Percentiles rank a stretch among this genome's conserved stretches.
Conservation (phyloP, 23 tunicate genomes). For the Ciona savignyi region DNA sequence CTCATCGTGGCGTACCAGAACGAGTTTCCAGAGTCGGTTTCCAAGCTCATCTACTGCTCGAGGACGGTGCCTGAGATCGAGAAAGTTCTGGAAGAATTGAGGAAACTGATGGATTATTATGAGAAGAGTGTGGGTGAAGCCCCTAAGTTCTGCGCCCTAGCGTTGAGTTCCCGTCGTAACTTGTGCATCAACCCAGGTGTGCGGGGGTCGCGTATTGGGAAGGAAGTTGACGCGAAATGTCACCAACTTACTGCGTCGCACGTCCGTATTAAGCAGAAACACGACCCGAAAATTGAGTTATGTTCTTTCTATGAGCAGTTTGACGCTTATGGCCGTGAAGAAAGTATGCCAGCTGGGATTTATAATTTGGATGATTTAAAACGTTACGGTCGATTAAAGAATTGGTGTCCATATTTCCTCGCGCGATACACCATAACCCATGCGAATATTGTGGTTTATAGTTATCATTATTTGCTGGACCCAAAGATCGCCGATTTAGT, state of each 20-base stretch:
- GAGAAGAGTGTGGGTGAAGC: constrained; percentile 39
- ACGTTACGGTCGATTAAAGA: constrained; percentile 56
- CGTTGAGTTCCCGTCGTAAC: constrained; percentile 86
- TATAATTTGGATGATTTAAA: constrained; percentile 75
- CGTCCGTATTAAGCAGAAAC: constrained; percentile 53
- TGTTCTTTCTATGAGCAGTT: constrained; percentile 80
- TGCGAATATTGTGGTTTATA: constrained; percentile 90
- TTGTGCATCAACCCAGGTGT: constrained; percentile 87
- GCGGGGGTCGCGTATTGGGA: constrained; percentile 40
- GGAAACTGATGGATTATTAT: constrained; percentile 62
- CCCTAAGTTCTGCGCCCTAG: constrained; percentile 73
- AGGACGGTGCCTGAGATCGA: constrained; percentile 91
- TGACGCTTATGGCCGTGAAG: constrained; percentile 68
- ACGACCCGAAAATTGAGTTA: constrained; percentile 35
- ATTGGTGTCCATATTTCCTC: constrained; percentile 93
- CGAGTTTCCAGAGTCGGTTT: constrained; percentile 74
- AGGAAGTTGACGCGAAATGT: constrained; percentile 80
- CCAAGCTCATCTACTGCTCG: constrained; percentile 80
- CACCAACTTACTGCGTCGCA: constrained; percentile 78
- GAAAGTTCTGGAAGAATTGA: constrained; percentile 82
- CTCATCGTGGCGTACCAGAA: constrained; percentile 85
- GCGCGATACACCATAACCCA: constrained; percentile 77
- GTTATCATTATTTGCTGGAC: constrained; percentile 89
- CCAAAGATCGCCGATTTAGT: constrained; percentile 92
- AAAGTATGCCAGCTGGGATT: constrained; percentile 69